Base-by-base conservation (phyloP, 2,888 invertebrate genomes). In the Cyclophora punctaria region DNA sequence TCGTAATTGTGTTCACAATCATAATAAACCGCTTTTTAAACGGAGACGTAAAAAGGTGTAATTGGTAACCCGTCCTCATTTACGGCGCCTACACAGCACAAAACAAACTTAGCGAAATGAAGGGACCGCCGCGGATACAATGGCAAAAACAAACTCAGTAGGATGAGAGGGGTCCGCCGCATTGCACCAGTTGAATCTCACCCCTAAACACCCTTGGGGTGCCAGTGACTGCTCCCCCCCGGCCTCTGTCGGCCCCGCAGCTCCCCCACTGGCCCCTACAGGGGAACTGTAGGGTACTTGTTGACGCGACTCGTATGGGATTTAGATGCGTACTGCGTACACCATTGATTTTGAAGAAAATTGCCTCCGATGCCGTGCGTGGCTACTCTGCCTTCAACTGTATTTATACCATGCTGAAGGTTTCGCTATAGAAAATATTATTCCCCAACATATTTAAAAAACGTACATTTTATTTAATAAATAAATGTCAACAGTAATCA, bases 121-220 rank as follows among this genome's bases (percentile, higher is more conserved):
- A 70, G 45, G 50, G 49, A 40, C 46, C 55, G 56, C 46, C 58
- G 59, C 52, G 59, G 53, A 48, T 52, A 60, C 52, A 72, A 71
- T 71, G 62, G 76, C 70, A 75, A 78, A 77, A 77, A 79, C 74
- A 75, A 75, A 73, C 70, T 64, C 59, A 64, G 74, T 66, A 76
- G 77, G 69, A 84, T 80, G 71, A 74, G 68, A 70, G 71, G 78
- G 77, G 75, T 71, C 75, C 82, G 79, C 82, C 85, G 87, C 87
- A 87, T 84, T 87, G 87, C 86, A 87, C 86, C 86, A 87, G 87
- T 87, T 87, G 87, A 87, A 85, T 86, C 81, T 83, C 82, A 71
- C 79, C 83, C 80, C 77, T 60, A 63, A 53, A 45, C 59, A 50
- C 59, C 60, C 53, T 53, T 48, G 53, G 57, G 56, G 58, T 55